Evolutionary conservation across 2,113 vertebrate species (phyloP), one percentile per base, ranked within the genome.

Genomic region (Brachypodius melanocephalos): DNA sequence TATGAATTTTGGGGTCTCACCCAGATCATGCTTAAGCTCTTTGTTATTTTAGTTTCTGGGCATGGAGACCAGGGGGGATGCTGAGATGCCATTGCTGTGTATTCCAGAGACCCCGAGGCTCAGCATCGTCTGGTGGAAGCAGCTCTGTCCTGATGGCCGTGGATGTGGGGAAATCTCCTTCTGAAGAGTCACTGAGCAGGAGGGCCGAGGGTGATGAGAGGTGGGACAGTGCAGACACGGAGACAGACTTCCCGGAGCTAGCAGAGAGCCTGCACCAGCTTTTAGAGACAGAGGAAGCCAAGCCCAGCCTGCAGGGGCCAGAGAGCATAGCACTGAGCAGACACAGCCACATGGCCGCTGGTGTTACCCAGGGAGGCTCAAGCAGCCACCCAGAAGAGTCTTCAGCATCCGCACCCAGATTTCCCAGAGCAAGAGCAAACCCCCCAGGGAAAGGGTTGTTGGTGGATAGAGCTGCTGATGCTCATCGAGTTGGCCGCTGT

Each of bases 81-180:
- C 18, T 2, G 12, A 74, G 54, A 12, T 62, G 34, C 31, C 2
- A 0, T 51, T 49, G 22, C 51, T 2, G 22, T 94, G 59, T 87
- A 0, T 93, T 96, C 28, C 96, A 98, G 97, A 92, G 69, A 66
- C 51, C 76, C 74, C 29, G 19, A 88, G 73, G 20, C 79, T 89
- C 31, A 6, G 36, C 38, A 6, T 5, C 5, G 0, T 32, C 59
- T n/a, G 21, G 32, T 8, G 2, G 42, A 40, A 36, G 63, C 29
- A 51, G 34, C 42, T 66, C 36, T 34, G 46, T 62, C 78, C 89
- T 5, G 3, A 97, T 98, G 98, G 97, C 96, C 5, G 88, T 97
- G 79, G 97, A 95, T 72, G 96, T 97, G 96, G 96, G 98, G 68
- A 97, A 94, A 42, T 94, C 87, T 1, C 88, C 93, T 81, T 72